Evolutionary conservation across 2,113 vertebrate genomes (phyloP), one percentile per base, ranked within the genome.

Genomic region (Gracilinanus agilis): DNA sequence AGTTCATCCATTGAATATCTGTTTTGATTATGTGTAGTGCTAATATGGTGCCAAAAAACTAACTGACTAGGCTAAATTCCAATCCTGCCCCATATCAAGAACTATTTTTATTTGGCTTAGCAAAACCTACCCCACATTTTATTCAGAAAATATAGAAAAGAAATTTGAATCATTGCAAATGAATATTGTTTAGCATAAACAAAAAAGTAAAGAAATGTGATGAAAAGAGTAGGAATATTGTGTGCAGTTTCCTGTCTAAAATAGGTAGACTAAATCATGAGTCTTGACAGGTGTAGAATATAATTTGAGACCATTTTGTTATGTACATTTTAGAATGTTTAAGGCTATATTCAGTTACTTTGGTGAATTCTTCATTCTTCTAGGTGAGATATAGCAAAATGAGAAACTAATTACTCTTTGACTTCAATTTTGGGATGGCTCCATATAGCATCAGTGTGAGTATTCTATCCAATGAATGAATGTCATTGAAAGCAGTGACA

Each of bases 1-100:
- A 34, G n/a, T 56, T 44, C 49, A 90, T n/a, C 67, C 16, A 56
- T 0, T 7, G 44, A 54, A 88, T 34, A 90, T 34, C 24, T 25
- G 83, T 49, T 89, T 25, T 53, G 55, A 94, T 93, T 29, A 55
- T 90, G 90, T 55, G 44, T 56, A 96, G 44, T 89, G 24, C 9
- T 83, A 24, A 24, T 0, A 11, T 34, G 7, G 90, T 40, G 88
- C 19, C 58, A 27, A 55, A 29, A 21, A 55, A 40, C 56, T 90
- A n/a, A 2, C 0, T 0, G 27, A 12, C 6, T 1, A 56, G 55
- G 44, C 34, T 90, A 90, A 83, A 83, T 83, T n/a, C 16, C 67
- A 83, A 90, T 90, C 24, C 13, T 44, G 24, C 27, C 44, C 89
- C 24, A 44, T 49, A 10, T 44, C 8, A 89, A 49, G 40, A 89